phyloP scores from a whole-genome alignment of 2,113 vertebrate genomes.

The Leucosticte australis region DNA sequence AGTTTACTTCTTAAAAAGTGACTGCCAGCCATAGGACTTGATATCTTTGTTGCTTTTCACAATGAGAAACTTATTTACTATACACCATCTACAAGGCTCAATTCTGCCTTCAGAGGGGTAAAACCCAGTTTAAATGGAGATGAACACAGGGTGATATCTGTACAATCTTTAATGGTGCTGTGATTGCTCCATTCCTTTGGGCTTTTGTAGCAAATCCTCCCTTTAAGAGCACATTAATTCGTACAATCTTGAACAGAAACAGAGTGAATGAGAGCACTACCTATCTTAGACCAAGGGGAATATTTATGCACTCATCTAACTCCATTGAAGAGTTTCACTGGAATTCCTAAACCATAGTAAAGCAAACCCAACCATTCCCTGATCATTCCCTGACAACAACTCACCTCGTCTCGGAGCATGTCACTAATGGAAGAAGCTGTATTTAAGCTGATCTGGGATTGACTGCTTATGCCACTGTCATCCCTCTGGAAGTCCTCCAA shows the following conservation, averaged over 20 bases:
- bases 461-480: constrained; percentile 67
- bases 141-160: neutral
- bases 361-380: neutral
- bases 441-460: constrained; percentile 70
- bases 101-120: neutral
- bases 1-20: neutral
- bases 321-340: neutral
- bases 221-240: neutral
- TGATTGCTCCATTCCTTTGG: neutral
- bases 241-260: neutral
- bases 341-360: neutral
- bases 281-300: neutral
- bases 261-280: neutral
- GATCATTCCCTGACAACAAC: constrained; percentile 4
- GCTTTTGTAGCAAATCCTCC: neutral
- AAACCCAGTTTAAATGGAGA: neutral
- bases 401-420: constrained; percentile 79
- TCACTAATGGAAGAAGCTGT: constrained; percentile 68
- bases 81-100: neutral
- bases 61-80: neutral
- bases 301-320: neutral
- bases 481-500: constrained; percentile 72
- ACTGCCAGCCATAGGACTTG: neutral
- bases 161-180: neutral
- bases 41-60: neutral